A percentile compares a stretch with the other conserved stretches of the same genome.
phyloP scores from a whole-genome alignment of 2,888 invertebrate genomes.

The Adelphocoris suturalis region DNA sequence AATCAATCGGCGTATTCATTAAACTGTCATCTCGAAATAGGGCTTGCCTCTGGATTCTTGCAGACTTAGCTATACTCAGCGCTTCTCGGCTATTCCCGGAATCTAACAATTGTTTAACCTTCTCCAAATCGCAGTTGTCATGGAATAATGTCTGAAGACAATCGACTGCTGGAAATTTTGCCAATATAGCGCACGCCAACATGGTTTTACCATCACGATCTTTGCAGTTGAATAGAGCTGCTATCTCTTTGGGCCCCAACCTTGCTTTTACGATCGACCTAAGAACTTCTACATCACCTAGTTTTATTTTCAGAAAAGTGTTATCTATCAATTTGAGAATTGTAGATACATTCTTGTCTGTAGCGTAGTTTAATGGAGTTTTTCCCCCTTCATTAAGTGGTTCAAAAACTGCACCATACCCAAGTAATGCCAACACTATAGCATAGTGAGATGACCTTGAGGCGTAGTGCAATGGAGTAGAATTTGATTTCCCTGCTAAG shows the following conservation, averaged over 20 bases:
- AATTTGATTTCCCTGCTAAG: not conserved
- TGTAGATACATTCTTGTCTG: not conserved
- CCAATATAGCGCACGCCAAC: not conserved
- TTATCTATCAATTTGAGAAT: not conserved
- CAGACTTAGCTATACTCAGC: not conserved
- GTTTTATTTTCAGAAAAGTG: not conserved
- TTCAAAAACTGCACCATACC: not conserved
- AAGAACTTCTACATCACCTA: not conserved
- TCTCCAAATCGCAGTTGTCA: not conserved
- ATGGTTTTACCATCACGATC: not conserved
- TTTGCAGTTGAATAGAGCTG: not conserved
- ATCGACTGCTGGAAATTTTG: not conserved
- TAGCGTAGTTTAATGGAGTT: slow-evolving; percentile 3
- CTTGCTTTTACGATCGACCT: not conserved
- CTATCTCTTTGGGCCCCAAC: not conserved
- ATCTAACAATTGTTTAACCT: not conserved
- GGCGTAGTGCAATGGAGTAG: not conserved
- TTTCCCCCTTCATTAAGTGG: not conserved
- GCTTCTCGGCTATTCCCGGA: not conserved
- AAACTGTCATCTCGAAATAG: not conserved
- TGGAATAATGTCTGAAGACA: not conserved
- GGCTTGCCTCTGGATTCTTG: not conserved
- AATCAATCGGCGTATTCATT: not conserved
- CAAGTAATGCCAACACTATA: not conserved
- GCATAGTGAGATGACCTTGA: not conserved